phyloP scores from a whole-genome alignment of 2,888 invertebrate species.

The Tridacna crocea region DNA sequence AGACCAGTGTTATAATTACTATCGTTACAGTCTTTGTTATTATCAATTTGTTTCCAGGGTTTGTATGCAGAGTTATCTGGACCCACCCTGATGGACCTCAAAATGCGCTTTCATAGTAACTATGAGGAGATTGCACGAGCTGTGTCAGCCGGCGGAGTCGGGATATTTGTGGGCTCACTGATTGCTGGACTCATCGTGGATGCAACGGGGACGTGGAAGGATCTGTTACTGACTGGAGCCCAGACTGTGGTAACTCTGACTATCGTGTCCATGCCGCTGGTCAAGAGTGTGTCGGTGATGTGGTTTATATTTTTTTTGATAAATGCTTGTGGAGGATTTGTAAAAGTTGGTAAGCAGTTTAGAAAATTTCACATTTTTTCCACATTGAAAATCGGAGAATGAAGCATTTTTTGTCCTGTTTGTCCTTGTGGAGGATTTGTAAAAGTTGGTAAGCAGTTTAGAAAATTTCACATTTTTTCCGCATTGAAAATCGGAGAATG shows the following conservation, averaged over 20 bases:
- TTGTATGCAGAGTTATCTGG: slow-evolving; percentile 56
- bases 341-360: slow-evolving; percentile 54
- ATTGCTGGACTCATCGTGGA: slow-evolving; percentile 52
- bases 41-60: slow-evolving; percentile 43
- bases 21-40: not conserved
- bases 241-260: slow-evolving; percentile 38
- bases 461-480: too few relatives aligned
- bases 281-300: slow-evolving; percentile 33
- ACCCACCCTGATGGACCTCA: slow-evolving; percentile 61
- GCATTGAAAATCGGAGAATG: too few relatives aligned
- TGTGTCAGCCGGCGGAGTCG: slow-evolving; percentile 52
- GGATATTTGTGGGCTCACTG: slow-evolving; percentile 55
- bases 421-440: slow-evolving; percentile 46
- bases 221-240: slow-evolving; percentile 45
- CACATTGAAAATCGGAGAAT: too few relatives aligned
- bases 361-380: too few relatives aligned
- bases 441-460: slow-evolving; percentile 52
- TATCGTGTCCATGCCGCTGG: slow-evolving; percentile 51
- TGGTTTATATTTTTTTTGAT: slow-evolving; percentile 52
- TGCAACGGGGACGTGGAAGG: slow-evolving; percentile 48
- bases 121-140: slow-evolving; percentile 53
- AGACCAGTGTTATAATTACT: not conserved
- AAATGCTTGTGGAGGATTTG: slow-evolving; percentile 50
- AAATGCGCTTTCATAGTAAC: slow-evolving; percentile 45
- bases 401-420: too few relatives aligned